phyloP scores from a whole-genome alignment of 2,113 vertebrate genomes.

The Clinocottus analis region DNA sequence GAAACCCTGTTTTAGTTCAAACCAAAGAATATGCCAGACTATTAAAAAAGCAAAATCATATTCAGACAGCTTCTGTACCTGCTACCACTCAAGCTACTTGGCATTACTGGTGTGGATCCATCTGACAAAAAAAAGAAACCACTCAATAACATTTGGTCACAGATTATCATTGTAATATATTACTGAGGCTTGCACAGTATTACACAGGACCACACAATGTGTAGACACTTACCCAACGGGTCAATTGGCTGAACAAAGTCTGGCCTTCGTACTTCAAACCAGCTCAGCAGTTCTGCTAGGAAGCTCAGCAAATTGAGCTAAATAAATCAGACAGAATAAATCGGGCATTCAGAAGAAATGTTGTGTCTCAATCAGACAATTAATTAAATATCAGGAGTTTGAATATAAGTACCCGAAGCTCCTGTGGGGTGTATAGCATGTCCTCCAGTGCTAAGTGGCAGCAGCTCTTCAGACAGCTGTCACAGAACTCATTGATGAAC shows the following conservation, averaged over 20 bases:
- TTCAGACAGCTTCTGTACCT: constrained; percentile 68
- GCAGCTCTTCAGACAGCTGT: constrained; percentile 87
- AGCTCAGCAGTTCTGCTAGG: constrained; percentile 88
- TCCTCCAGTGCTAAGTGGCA: constrained; percentile 90
- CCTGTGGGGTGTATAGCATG: constrained; percentile 86
- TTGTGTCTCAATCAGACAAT: not conserved
- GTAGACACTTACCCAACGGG: constrained; percentile 74
- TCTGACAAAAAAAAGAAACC: constrained; percentile 65
- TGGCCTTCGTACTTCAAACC: constrained; percentile 90
- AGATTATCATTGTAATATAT: not conserved
- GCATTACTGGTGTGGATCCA: constrained; percentile 69
- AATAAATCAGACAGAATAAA: constrained; percentile 32
- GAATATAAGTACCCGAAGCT: constrained; percentile 84
- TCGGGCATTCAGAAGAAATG: not conserved
- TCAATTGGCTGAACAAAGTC: constrained; percentile 89
- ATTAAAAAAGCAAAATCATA: constrained; percentile 9
- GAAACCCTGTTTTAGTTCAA: constrained; percentile 18
- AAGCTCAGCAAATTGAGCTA: constrained; percentile 89
- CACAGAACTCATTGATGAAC: constrained; percentile 90
- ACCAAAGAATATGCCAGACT: not conserved
- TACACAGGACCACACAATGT: not conserved
- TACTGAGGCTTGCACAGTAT: not conserved
- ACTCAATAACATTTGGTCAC: not conserved
- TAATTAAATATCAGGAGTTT: not conserved
- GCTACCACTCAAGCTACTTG: constrained; percentile 71